These are phyloP conservation scores for Hymenopus coronatus DNA, from an alignment of 2,888 invertebrate genomes.

Conservation along the genomic window DNA sequence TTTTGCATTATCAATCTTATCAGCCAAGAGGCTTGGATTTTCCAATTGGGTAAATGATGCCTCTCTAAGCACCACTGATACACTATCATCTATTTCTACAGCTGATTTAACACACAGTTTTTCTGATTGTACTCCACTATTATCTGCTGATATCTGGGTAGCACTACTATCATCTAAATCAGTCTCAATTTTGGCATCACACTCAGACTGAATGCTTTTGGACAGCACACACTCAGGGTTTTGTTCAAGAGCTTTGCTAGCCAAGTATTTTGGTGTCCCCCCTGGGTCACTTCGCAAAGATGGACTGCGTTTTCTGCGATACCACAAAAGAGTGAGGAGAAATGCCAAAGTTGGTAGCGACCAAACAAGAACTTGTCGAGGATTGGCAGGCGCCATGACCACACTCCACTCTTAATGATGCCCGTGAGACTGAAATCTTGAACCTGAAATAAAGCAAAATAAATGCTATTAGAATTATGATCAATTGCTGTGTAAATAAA, in stretches of 20 bases:
- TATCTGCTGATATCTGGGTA: not conserved
- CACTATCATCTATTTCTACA: not conserved
- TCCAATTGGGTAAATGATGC: not conserved
- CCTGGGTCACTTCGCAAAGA: conserved; percentile 72
- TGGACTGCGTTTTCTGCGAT: conserved; percentile 70
- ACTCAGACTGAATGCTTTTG: not conserved
- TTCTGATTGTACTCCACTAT: not conserved
- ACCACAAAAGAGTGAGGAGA: conserved; percentile 77
- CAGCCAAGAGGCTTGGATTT: not conserved
- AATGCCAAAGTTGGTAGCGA: conserved; percentile 71
- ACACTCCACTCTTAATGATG: conserved; percentile 67
- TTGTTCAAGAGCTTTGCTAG: not conserved
- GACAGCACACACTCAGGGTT: not conserved
- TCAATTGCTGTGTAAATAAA: not conserved
- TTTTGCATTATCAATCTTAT: not conserved
- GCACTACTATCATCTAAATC: not conserved
- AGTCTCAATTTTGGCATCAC: not conserved
- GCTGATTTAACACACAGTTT: not conserved
- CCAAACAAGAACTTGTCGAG: conserved; percentile 74
- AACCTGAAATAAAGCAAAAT: conserved; percentile 32
- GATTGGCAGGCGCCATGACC: conserved; percentile 68
- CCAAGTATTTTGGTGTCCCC: conserved; percentile 45
- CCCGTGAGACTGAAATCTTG: conserved; percentile 39
- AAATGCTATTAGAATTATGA: not conserved
- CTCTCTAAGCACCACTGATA: not conserved